Conservation (phyloP, 2,888 invertebrate genomes). For the Yponomeuta sedellus region DNA sequence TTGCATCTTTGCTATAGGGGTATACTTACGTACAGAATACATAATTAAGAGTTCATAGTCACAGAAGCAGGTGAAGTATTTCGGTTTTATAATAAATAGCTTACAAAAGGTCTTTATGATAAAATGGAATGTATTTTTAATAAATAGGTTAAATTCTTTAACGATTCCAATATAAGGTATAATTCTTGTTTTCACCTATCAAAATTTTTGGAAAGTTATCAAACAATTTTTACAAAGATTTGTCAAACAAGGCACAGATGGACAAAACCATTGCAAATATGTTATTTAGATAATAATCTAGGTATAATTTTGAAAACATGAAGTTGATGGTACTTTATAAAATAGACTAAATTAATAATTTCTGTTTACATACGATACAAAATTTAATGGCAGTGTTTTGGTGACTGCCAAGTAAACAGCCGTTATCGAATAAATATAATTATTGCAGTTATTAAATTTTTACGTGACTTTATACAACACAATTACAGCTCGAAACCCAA, state of each 20-base stretch:
- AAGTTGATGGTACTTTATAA: not conserved
- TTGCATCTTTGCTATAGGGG: not conserved
- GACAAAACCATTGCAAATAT: slow-evolving; percentile 28
- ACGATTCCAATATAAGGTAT: not conserved
- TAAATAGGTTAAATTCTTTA: slow-evolving; percentile 15
- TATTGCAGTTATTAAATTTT: no score
- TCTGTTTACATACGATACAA: not conserved
- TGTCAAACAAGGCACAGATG: slow-evolving; percentile 52
- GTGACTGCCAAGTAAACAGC: not conserved
- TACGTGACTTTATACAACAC: not conserved
- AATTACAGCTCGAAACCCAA: not conserved
- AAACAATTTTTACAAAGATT: slow-evolving; percentile 20
- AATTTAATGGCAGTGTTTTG: not conserved
- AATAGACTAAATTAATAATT: not conserved
- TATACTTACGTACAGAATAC: not conserved
- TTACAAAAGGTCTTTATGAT: slow-evolving; percentile 26
- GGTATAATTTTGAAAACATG: not conserved
- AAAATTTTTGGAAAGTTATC: slow-evolving; percentile 27
- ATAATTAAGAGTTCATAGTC: not conserved
- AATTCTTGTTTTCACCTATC: slow-evolving; percentile 20
- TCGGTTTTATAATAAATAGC: no score
- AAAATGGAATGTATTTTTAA: slow-evolving; percentile 33
- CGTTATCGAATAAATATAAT: no score
- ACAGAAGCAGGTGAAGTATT: no score
- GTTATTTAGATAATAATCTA: slow-evolving; percentile 19